A percentile compares a stretch with the other conserved stretches of the same genome.
Conservation (phyloP, 2,888 invertebrate genomes). For the Scaptomyza parva region DNA sequence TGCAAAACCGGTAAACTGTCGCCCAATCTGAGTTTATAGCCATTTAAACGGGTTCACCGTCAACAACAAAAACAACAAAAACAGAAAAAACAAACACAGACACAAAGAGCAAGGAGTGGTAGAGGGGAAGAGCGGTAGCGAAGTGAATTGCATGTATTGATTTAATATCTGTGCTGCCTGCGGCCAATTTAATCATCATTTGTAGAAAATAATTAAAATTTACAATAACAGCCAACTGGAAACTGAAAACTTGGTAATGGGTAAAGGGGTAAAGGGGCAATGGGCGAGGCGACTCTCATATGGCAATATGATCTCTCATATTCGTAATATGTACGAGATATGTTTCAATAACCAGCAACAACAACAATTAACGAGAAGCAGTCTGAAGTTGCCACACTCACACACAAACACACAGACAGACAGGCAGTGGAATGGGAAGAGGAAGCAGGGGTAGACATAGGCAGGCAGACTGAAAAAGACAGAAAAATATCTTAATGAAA, state of each 20-base stretch:
- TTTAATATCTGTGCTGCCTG: slow-evolving; percentile 75
- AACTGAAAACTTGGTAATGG: slow-evolving; percentile 14
- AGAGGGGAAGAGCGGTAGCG: not conserved
- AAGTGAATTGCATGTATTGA: slow-evolving; percentile 65
- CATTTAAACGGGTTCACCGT: slow-evolving; percentile 62
- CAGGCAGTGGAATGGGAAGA: not conserved
- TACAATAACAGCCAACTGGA: slow-evolving; percentile 59
- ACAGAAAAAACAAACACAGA: slow-evolving; percentile 12
- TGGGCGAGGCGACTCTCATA: too few relatives aligned
- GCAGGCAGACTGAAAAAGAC: not conserved
- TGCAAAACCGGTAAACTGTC: slow-evolving; percentile 78
- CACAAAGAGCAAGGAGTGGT: not conserved
- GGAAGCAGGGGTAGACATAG: too few relatives aligned
- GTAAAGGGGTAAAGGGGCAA: too few relatives aligned
- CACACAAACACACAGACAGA: slow-evolving; percentile 2
- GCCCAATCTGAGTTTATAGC: slow-evolving; percentile 60
- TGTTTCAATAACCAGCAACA: slow-evolving; percentile 64
- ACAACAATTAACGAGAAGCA: slow-evolving; percentile 26
- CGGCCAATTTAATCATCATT: slow-evolving; percentile 81
- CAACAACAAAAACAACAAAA: slow-evolving; percentile 7
- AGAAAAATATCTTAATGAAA: slow-evolving; percentile 52
- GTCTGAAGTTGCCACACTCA: slow-evolving; percentile 15
- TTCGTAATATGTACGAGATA: slow-evolving; percentile 44
- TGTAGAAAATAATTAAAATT: slow-evolving; percentile 81
- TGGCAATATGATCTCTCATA: slow-evolving; percentile 17